phyloP scores from a whole-genome alignment of 2,113 vertebrate species.

The Falco punctatus region DNA sequence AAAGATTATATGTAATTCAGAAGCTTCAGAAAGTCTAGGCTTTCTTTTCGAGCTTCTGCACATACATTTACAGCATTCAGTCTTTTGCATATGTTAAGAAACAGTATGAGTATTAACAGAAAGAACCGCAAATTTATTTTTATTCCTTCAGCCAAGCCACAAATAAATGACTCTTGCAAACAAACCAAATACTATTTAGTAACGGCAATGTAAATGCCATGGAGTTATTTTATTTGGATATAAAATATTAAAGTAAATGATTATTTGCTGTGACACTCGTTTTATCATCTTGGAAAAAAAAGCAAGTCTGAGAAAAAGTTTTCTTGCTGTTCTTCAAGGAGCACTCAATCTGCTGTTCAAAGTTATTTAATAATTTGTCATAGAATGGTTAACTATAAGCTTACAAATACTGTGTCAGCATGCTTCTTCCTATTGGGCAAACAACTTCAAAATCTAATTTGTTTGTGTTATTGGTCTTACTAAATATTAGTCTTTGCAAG shows the following conservation, averaged over 20 bases:
- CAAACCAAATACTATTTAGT: conserved; percentile 49
- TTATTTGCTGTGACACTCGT: conserved; percentile 47
- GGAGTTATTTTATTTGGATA: conserved; percentile 58
- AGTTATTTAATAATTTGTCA: conserved; percentile 69
- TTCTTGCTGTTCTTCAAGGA: conserved; percentile 43
- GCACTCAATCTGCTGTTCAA: conserved; percentile 47
- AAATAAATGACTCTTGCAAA: conserved; percentile 66
- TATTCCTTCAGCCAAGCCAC: conserved; percentile 63
- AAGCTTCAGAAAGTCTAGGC: conserved; percentile 20
- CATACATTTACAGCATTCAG: conserved; percentile 29
- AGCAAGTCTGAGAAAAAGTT: conserved; percentile 35
- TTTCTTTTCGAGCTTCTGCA: conserved; percentile 42
- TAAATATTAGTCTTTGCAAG: conserved; percentile 79
- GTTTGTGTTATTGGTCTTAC: conserved; percentile 74
- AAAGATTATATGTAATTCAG: conserved; percentile 6
- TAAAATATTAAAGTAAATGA: conserved; percentile 60
- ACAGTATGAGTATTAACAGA: conserved; percentile 57
- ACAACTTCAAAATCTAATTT: conserved; percentile 72
- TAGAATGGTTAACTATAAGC: conserved; percentile 54
- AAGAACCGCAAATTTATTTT: conserved; percentile 47
- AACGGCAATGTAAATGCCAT: conserved; percentile 52
- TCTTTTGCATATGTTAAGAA: conserved; percentile 58
- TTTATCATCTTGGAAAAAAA: conserved; percentile 1
- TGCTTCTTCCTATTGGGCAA: conserved; percentile 63
- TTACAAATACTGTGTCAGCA: conserved; percentile 68